Conservation (phyloP, 2,797 vertebrate genomes). For the Potorous gilbertii region DNA sequence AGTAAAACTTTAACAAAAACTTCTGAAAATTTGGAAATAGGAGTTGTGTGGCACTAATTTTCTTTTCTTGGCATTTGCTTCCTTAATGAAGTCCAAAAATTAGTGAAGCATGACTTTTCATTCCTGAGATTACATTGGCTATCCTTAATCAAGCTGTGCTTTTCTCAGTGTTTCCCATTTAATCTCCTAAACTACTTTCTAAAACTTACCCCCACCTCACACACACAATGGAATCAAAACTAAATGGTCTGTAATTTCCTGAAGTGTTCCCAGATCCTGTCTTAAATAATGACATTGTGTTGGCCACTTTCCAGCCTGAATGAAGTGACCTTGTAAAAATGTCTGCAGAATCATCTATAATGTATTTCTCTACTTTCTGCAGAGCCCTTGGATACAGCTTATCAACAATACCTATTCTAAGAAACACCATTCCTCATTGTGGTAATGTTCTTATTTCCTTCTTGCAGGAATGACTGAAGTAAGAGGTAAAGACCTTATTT, state of each 20-base stretch:
- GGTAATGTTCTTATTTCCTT: slow-evolving; percentile 63
- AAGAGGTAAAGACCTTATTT: slow-evolving; percentile 62
- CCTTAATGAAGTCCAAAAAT: slow-evolving; percentile 82
- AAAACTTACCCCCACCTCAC: slow-evolving; percentile 81
- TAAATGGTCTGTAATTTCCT: slow-evolving; percentile 87
- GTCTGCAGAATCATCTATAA: slow-evolving; percentile 80
- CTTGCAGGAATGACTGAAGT: slow-evolving; percentile 53
- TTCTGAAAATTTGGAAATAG: slow-evolving; percentile 72
- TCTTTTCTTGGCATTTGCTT: slow-evolving; percentile 80
- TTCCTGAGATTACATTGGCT: slow-evolving; percentile 80
- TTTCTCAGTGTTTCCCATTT: slow-evolving; percentile 84
- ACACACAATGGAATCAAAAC: slow-evolving; percentile 84
- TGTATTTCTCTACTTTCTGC: slow-evolving; percentile 78
- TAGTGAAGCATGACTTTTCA: slow-evolving; percentile 82
- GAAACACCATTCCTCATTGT: slow-evolving; percentile 74
- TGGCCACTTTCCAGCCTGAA: slow-evolving; percentile 84
- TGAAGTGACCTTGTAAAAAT: slow-evolving; percentile 83
- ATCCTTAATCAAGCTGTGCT: slow-evolving; percentile 85
- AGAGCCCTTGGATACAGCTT: slow-evolving; percentile 74
- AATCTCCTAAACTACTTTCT: slow-evolving; percentile 87
- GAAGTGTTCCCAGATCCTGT: slow-evolving; percentile 85
- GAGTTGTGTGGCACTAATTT: slow-evolving; percentile 74
- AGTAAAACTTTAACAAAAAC: slow-evolving; percentile 74
- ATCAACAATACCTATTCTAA: slow-evolving; percentile 76
- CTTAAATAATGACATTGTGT: slow-evolving; percentile 86